phyloP scores from a whole-genome alignment of 2,113 vertebrate species.

The Geococcyx californianus region DNA sequence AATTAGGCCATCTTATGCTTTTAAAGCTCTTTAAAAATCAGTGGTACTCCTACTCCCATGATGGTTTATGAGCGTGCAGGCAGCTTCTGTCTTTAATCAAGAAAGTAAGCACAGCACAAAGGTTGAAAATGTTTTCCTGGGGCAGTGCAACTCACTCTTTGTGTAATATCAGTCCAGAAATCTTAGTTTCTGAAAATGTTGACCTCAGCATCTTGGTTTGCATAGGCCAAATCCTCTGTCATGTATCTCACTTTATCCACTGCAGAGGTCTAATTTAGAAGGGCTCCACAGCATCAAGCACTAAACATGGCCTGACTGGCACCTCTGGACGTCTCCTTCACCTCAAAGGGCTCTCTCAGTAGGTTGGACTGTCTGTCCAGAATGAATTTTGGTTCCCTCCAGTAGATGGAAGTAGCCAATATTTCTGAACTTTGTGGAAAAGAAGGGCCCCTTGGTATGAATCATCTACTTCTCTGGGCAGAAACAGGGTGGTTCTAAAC shows the following conservation, averaged over 20 bases:
- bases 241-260: neutral
- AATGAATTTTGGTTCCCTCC: neutral
- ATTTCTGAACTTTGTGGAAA: neutral
- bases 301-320: neutral
- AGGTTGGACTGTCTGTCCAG: neutral
- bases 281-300: neutral
- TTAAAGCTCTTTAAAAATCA: conserved; percentile 9
- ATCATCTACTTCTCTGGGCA: neutral
- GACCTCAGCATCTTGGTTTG: neutral
- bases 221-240: neutral
- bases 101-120: neutral
- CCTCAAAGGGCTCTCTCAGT: neutral
- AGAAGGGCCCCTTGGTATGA: neutral
- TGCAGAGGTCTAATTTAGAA: neutral
- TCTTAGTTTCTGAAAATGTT: neutral
- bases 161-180: neutral
- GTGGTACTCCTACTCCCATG: neutral
- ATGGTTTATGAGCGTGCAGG: neutral
- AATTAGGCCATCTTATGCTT: conserved; percentile 7
- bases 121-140: neutral
- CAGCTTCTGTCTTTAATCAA: conserved; percentile 13
- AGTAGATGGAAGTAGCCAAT: neutral
- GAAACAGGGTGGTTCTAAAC: neutral
- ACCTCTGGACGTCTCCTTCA: neutral
- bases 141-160: neutral